A percentile compares a stretch with the other conserved stretches of the same genome.
These are phyloP conservation scores for Glareola pratincola DNA, from an alignment of 2,113 vertebrate genomes.

Conservation along the genomic window DNA sequence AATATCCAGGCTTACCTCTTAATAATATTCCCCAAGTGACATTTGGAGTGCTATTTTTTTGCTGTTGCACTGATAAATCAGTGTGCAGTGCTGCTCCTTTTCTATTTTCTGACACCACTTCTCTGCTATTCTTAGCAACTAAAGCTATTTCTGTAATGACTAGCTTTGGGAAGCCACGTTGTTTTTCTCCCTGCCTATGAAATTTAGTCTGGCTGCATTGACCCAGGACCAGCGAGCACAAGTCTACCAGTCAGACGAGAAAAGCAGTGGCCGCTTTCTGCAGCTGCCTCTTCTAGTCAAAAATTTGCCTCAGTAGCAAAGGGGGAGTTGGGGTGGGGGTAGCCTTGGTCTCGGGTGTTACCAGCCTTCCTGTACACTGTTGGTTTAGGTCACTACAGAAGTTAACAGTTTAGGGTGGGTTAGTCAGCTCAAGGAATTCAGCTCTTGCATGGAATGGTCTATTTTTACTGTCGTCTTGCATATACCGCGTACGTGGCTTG, in stretches of 20 bases:
- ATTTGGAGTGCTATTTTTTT: constrained; percentile 49
- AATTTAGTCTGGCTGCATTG: constrained; percentile 4
- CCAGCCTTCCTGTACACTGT: not conserved
- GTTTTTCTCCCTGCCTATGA: constrained; percentile 33
- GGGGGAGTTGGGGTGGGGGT: not conserved
- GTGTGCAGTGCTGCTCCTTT: constrained; percentile 19
- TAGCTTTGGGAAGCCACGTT: not conserved
- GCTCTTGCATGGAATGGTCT: not conserved
- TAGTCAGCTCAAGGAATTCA: not conserved
- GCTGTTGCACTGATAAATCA: constrained; percentile 33
- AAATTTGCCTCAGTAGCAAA: not conserved
- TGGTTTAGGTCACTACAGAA: not conserved
- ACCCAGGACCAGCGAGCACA: constrained; percentile 2
- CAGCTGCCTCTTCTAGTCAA: not conserved
- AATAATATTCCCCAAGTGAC: constrained; percentile 49
- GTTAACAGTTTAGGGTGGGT: not conserved
- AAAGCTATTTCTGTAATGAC: constrained; percentile 24
- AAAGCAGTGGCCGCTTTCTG: not conserved
- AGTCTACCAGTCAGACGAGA: not conserved
- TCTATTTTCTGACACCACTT: constrained; percentile 45
- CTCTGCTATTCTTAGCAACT: constrained; percentile 54
- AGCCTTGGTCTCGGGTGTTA: not conserved
- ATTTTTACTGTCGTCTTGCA: not conserved
- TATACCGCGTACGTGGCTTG: rapidly evolving
- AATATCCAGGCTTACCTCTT: constrained; percentile 9